Evolutionary conservation across 2,113 vertebrate species (phyloP), one percentile per base, ranked within the genome.

Genomic region (Lycocorax pyrrhopterus): DNA sequence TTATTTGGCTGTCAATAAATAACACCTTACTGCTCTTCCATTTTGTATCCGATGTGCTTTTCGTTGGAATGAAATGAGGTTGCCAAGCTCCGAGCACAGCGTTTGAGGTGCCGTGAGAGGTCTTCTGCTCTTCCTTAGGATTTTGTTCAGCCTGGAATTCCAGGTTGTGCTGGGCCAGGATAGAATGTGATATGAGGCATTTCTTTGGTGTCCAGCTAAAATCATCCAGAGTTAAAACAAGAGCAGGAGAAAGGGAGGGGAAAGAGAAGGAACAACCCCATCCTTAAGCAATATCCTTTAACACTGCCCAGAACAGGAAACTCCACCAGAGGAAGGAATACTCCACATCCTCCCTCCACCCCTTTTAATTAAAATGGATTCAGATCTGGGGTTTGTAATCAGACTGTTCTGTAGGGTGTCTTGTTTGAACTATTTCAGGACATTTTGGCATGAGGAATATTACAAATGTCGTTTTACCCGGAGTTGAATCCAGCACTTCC

Each of bases 281-380:
- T 89, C 49, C 69, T 84, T 68, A 17, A 63, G 41, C 69, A 80
- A 46, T 91, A 46, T 76, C 53, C 71, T 90, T 90, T 93, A 92
- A 94, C 69, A 49, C 49, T 92, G 37, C 66, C 21, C 95, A 96
- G 92, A 87, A 37, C 92, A 91, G 94, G 96, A 96, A 96, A 26
- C 85, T 20, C 30, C 37, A 13, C 62, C 79, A 80, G 90, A 83
- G 85, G 90, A 95, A 94, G 83, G 90, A 93, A 83, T 85, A 58
- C 25, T 90, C 78, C 92, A 90, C 88, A 91, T 93, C 95, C 92
- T 96, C 27, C 74, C 77, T 72, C 81, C 6, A 0, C 58, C 75
- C 69, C 53, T 90, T 94, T 92, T 90, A 92, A 95, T 94, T 94
- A 90, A 94, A 94, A 87, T 46, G 18, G 12, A 80, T 87, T 82